A percentile compares a stretch with the other conserved stretches of the same genome.
phyloP scores from a whole-genome alignment of 2,113 vertebrate species.

The Hippocampus barbouri region DNA sequence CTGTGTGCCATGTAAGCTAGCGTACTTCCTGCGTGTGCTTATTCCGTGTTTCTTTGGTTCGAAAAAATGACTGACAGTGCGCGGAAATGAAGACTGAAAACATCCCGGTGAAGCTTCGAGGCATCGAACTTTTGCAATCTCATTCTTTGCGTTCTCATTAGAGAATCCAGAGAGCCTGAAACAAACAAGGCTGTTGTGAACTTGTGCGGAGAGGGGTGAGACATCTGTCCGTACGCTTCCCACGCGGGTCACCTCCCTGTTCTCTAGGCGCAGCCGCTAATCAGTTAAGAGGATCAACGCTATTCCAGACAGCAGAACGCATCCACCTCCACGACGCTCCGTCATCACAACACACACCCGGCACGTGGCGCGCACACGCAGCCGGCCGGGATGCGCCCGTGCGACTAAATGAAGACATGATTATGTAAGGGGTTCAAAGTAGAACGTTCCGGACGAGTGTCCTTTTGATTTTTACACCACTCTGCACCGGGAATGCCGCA shows the following conservation, averaged over 20 bases:
- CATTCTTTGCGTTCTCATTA: background rate
- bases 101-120: too few relatives aligned
- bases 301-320: constrained; percentile 61
- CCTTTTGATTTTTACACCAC: constrained; percentile 28
- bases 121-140: too few relatives aligned
- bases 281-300: constrained; percentile 71
- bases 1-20: too few relatives aligned
- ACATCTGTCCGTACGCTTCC: constrained; percentile 46
- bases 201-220: constrained; percentile 12
- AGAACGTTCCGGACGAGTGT: constrained; percentile 23
- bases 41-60: too few relatives aligned
- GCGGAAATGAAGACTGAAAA: too few relatives aligned
- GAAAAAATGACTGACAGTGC: too few relatives aligned
- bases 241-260: constrained; percentile 25
- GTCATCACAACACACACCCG: constrained; percentile 44
- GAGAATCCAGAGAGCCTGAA: constrained; percentile 5
- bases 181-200: constrained; percentile 24
- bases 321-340: constrained; percentile 34
- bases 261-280: constrained; percentile 40
- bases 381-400: constrained; percentile 40
- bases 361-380: constrained; percentile 52
- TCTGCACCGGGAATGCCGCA: background rate
- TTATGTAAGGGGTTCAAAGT: constrained; percentile 57
- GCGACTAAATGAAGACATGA: constrained; percentile 17
- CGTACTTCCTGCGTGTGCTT: too few relatives aligned